Base-by-base conservation (phyloP, 2,888 invertebrate species). In the Latheticus oryzae region DNA sequence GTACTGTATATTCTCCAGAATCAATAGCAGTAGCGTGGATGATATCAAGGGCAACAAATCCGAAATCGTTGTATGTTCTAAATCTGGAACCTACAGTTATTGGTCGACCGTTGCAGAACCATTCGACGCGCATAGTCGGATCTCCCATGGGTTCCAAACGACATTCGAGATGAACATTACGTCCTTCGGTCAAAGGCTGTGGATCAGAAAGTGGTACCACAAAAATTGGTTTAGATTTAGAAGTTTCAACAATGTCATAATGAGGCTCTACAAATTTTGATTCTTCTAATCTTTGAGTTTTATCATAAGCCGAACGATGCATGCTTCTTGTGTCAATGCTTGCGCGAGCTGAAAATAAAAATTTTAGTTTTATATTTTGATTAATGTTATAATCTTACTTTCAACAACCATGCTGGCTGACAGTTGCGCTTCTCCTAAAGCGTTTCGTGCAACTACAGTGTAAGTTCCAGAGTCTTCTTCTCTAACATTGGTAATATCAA, bases 11-110 rank as follows among this genome's bases (percentile, higher is more conserved):
- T 81, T 95, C 95, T 43, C 97, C 97, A 23, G 94, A 90, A 79
- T 99, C 99, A 56, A 91, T 84, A n/a, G 94, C 90, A 50, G 93
- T 95, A 11, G 94, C 90, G 74, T 96, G 93, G 61, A 96, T 87
- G 58, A 99, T 95, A 73, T 98, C 98, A 66, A 99, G 81, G 23
- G 97, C 95, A 47, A 98, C 95, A 76, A 94, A 97, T 9, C 98
- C 98, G 77, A 98, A 98, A 76, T 99, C 98, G 73, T 95, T 93
- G 76, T 95, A 94, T 13, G 96, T 95, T 74, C 90, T 88, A 82
- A 96, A 97, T 73, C 97, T 87, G 33, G 94, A 94, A 30, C 93
- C 94, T 24, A 94, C 90, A 17, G 95, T 93, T 8, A 93, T 87
- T 4, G 93, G 86, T 71, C 87, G 87, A 16, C 95, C 97, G 78